Conservation (phyloP, 2,113 vertebrate genomes). For the Chaenocephalus aceratus region DNA sequence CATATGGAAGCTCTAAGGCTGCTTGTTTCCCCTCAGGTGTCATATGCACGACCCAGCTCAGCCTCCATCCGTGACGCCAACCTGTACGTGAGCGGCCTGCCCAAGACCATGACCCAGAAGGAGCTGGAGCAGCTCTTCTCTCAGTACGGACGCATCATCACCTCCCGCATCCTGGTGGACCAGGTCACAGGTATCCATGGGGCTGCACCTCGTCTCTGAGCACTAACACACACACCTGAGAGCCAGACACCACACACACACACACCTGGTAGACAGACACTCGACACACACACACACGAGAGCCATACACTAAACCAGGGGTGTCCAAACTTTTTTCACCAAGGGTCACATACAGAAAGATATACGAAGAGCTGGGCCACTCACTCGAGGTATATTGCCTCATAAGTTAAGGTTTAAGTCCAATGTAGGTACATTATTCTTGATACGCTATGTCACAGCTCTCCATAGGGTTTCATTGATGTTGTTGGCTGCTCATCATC, state of each 20-base stretch:
- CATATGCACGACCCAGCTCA: constrained; percentile 98
- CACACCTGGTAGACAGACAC: not conserved
- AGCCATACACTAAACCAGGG: too few relatives aligned
- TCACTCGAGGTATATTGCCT: too few relatives aligned
- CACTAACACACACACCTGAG: constrained; percentile 19
- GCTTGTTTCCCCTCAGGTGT: constrained; percentile 86
- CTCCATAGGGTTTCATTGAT: too few relatives aligned
- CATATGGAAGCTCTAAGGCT: constrained; percentile 14
- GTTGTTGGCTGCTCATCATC: too few relatives aligned
- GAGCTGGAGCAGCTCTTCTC: constrained; percentile 99
- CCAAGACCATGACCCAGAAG: constrained; percentile 99
- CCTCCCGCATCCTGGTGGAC: constrained; percentile 99
- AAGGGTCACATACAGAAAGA: too few relatives aligned
- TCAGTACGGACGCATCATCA: constrained; percentile 99
- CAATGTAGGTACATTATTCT: too few relatives aligned
- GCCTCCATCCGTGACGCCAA: constrained; percentile 99
- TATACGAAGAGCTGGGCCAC: too few relatives aligned
- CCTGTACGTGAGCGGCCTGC: constrained; percentile 98
- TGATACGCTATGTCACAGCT: too few relatives aligned
- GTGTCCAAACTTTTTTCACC: too few relatives aligned
- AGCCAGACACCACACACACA: constrained; percentile 8
- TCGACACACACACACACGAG: not conserved
- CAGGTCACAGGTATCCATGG: constrained; percentile 98
- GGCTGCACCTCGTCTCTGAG: constrained; percentile 68
- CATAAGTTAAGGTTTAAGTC: too few relatives aligned